Evolutionary conservation across 2,113 vertebrate species (phyloP).

Genomic region (Oplegnathus fasciatus): DNA sequence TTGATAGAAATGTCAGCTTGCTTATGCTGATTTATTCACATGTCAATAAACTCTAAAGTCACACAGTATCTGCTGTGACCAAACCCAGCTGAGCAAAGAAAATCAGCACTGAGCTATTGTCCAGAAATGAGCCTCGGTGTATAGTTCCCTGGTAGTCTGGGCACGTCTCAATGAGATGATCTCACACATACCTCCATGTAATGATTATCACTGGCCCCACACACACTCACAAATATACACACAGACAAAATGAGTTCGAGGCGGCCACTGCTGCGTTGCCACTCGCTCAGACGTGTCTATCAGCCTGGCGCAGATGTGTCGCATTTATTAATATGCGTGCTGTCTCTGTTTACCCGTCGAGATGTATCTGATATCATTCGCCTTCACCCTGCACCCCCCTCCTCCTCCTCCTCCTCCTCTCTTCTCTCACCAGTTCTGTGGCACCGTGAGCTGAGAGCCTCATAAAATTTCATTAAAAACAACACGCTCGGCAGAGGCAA

Average conservation of each 20-base stretch:
- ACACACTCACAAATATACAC: conserved; percentile 39
- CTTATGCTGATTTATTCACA: conserved; percentile 72
- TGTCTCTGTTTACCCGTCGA: conserved; percentile 95
- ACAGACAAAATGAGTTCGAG: conserved; percentile 71
- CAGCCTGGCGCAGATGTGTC: conserved; percentile 96
- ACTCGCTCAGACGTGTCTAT: conserved; percentile 81
- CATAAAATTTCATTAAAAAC: conserved; percentile 99
- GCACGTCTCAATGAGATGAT: conserved; percentile 70
- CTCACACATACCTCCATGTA: conserved; percentile 70
- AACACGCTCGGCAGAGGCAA: conserved; percentile 91
- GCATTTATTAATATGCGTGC: conserved; percentile 96
- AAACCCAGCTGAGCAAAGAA: conserved; percentile 28
- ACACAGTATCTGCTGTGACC: conserved; percentile 56
- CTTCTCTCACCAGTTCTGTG: conserved; percentile 58
- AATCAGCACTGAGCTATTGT: conserved; percentile 55
- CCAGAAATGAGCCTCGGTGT: conserved; percentile 41
- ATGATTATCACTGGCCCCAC: conserved; percentile 66
- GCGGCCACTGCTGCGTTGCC: conserved; percentile 53
- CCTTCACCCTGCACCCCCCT: conserved; percentile 51
- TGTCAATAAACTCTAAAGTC: conserved; percentile 71
- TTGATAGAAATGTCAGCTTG: conserved; percentile 58
- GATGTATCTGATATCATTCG: conserved; percentile 98
- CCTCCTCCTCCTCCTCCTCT: conserved; percentile 20
- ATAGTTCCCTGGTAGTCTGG: conserved; percentile 52
- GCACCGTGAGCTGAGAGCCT: conserved; percentile 86